A percentile compares a stretch with the other conserved stretches of the same genome.
Conservation (phyloP, 2,113 vertebrate species). For the Epinephelus cyanopodus region DNA sequence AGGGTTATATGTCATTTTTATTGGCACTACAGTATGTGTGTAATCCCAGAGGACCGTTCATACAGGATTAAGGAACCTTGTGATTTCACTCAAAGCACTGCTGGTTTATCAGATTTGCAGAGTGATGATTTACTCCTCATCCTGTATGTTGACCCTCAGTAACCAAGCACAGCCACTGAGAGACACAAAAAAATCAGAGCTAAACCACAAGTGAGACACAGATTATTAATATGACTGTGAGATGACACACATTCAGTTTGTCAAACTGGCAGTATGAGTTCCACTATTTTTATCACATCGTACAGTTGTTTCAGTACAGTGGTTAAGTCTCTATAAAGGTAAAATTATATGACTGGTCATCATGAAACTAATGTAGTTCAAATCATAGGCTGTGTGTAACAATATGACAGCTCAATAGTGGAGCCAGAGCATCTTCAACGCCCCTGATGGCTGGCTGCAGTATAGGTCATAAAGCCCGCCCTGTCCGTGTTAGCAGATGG, state of each 20-base stretch:
- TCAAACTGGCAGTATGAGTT: background rate
- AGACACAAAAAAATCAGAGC: background rate
- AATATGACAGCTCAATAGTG: no score
- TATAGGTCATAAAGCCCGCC: no score
- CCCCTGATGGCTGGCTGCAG: no score
- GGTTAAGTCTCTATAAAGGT: background rate
- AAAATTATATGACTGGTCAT: background rate
- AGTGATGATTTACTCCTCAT: background rate
- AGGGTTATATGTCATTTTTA: conserved; percentile 23
- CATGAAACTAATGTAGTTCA: conserved; percentile 10
- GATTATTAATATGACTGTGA: background rate
- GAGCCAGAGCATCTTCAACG: no score
- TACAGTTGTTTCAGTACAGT: background rate
- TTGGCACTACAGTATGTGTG: background rate
- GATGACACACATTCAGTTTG: background rate
- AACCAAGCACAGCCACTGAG: background rate
- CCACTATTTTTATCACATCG: background rate
- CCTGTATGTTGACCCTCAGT: background rate
- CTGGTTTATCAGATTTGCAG: conserved; percentile 14
- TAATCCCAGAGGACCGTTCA: background rate
- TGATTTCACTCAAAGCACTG: conserved; percentile 5
- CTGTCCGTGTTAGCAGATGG: no score
- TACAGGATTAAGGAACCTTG: conserved; percentile 11
- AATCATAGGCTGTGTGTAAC: background rate
- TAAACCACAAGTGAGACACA: background rate